These are phyloP conservation scores for Drosophila crucigera DNA, from an alignment of 2,888 invertebrate genomes.

Conservation along the genomic window DNA sequence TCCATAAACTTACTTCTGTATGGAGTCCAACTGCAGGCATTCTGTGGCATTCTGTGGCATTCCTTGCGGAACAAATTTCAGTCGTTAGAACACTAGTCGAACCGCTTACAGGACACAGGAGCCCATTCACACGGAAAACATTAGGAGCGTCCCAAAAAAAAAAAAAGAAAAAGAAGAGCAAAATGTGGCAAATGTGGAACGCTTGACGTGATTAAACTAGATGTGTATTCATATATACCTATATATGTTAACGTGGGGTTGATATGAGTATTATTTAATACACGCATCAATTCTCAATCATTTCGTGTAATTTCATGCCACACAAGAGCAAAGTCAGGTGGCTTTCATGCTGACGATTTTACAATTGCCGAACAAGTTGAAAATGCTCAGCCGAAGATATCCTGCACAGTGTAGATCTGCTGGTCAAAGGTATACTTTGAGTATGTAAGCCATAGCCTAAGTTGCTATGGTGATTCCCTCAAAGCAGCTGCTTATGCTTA, in stretches of 20 bases:
- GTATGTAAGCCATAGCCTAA: background rate
- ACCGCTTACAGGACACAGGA: conserved; percentile 4
- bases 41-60: background rate
- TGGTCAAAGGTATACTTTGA: background rate
- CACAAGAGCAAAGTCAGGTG: conserved; percentile 10
- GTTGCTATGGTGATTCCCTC: background rate
- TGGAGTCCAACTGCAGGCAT: background rate
- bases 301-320: conserved; percentile 35
- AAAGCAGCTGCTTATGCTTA: background rate
- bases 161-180: background rate
- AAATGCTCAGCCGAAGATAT: background rate
- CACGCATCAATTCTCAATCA: conserved; percentile 47
- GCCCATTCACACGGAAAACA: background rate
- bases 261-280: conserved; percentile 19
- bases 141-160: background rate
- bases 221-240: background rate
- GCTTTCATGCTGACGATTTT: conserved; percentile 39
- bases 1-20: conserved; percentile 6
- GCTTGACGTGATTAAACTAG: background rate
- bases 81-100: background rate
- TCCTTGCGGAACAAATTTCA: conserved; percentile 1
- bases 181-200: conserved; percentile 10
- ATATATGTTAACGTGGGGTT: conserved; percentile 37
- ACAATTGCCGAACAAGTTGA: conserved; percentile 31
- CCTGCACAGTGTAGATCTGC: background rate